phyloP scores from a whole-genome alignment of 2,797 vertebrate species.

The Hoplostethus mediterraneus region DNA sequence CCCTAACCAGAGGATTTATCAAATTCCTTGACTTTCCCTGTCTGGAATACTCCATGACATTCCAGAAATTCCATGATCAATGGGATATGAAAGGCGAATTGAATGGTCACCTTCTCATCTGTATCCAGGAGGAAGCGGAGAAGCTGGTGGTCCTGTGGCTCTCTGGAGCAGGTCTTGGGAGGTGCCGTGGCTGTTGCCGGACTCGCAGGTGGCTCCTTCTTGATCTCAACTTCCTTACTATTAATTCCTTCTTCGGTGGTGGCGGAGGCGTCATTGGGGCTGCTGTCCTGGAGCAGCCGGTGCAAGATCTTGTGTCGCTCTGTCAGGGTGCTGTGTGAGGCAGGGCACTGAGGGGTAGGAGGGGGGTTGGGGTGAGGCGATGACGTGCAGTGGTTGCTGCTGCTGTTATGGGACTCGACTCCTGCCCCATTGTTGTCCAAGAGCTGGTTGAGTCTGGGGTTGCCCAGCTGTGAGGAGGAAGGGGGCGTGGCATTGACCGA shows the following conservation, averaged over 20 bases:
- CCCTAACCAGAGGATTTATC: too few relatives aligned
- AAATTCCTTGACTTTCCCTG: not conserved
- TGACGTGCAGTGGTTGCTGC: conserved; percentile 66
- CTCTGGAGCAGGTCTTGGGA: conserved; percentile 83
- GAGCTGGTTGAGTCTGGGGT: conserved; percentile 80
- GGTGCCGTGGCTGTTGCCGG: conserved; percentile 61
- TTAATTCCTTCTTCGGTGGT: conserved; percentile 47
- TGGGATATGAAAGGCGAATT: not conserved
- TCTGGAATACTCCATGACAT: not conserved
- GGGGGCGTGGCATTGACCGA: conserved; percentile 79
- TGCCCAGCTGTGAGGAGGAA: conserved; percentile 74
- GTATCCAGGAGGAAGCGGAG: conserved; percentile 96
- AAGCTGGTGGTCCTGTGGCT: conserved; percentile 94
- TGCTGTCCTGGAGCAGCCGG: conserved; percentile 93
- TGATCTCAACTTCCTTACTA: conserved; percentile 76
- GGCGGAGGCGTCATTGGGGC: conserved; percentile 85
- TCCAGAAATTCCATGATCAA: not conserved
- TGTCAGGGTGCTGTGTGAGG: conserved; percentile 93
- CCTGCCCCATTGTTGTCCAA: conserved; percentile 71
- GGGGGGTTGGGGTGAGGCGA: conserved; percentile 84
- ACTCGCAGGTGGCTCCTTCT: conserved; percentile 79
- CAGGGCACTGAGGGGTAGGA: conserved; percentile 85
- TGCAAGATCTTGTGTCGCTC: conserved; percentile 96
- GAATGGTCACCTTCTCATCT: conserved; percentile 87
- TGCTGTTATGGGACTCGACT: conserved; percentile 52